Base-by-base conservation (phyloP, 2,113 vertebrate species). In the Esox niger region DNA sequence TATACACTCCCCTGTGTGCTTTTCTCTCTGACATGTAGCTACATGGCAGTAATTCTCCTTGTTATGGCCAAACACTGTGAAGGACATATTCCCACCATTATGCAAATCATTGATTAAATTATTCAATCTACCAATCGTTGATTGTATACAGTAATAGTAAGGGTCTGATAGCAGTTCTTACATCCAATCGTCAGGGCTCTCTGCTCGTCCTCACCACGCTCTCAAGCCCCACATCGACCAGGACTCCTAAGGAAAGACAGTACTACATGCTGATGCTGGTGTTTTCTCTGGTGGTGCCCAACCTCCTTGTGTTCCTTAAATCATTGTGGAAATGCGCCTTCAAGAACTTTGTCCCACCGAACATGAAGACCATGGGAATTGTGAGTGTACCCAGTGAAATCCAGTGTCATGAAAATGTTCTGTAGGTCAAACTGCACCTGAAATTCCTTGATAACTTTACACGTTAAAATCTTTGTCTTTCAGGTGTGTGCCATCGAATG, bases 261-360 rank as follows among this genome's bases (percentile, higher is more conserved):
- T 89, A 91, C 57, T 92, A 91, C 76, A 72, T 82, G 47, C 81
- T 92, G 56, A 89, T 92, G 88, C 17, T 92, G 77, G 85, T 89
- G 62, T 89, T 89, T 73, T 85, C 82, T 59, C 72, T 92, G 25
- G 81, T 90, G 47, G 88, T 64, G 21, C 91, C 91, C 26, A 92
- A 92, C 75, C 13, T 92, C 60, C 79, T 92, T 75, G 84, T 92
- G 35, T 92, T 92, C 49, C 3, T 92, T 0, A 92, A 92, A 76
- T 90, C 87, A 0, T 70, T 92, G 27, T 92, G 91, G 91, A 89
- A 83, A 20, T 89, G 87, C 81, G 63, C 81, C 33, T 92, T 92
- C 85, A 92, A 90, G 79, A 91, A 74, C 72, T 92, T 88, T 63
- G 81, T 88, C 0, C 0, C 57, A 0, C 90, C 90, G 33, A 88